Base-by-base conservation (phyloP, 2,888 invertebrate species). In the Heliothis peltigera region DNA sequence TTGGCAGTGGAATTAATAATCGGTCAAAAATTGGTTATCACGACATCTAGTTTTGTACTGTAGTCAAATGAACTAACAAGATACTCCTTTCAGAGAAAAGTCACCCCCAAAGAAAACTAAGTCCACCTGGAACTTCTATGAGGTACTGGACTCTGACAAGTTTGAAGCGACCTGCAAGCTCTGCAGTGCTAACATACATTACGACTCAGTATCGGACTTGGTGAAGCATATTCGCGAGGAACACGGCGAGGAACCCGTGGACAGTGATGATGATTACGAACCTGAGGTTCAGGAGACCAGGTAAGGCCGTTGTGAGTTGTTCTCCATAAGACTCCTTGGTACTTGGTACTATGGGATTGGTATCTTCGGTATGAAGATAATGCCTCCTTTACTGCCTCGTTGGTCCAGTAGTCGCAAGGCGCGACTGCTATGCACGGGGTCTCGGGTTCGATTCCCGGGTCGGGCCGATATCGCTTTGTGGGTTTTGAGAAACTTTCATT, bases 101-200 rank as follows among this genome's bases (percentile, higher is more conserved):
- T 17, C 19, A 0, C 12, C 12, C 32, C 2, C 32, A 2, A 54
- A 8, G 4, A 72, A 58, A 35, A 10, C 28, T 1, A 25, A 19
- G 19, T 25, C 65, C 0, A 80, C 66, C 0, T 81, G 80, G 70
- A 64, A 63, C 0, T 79, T 54, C 17, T 79, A 64, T n/a, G 64
- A 66, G 7, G 35, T 69, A 0, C 1, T 46, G 5, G 75, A 77
- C 8, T 52, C 58, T 0, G 78, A 77, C 4, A 51, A 69, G 6
- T 78, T 66, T 7, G 48, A 64, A 0, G 79, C 72, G 0, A 75
- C 19, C 8, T 79, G 79, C 39, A 79, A 68, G 22, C 8, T 75
- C 0, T 79, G 79, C n/a, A 42, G 49, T 0, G 47, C 6, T 4
- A 48, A 19, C 2, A 12, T 79, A 0, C 4, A 46, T 0, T 81